Evolutionary conservation across 2,113 vertebrate species (phyloP).

Genomic region (Thymallus thymallus): DNA sequence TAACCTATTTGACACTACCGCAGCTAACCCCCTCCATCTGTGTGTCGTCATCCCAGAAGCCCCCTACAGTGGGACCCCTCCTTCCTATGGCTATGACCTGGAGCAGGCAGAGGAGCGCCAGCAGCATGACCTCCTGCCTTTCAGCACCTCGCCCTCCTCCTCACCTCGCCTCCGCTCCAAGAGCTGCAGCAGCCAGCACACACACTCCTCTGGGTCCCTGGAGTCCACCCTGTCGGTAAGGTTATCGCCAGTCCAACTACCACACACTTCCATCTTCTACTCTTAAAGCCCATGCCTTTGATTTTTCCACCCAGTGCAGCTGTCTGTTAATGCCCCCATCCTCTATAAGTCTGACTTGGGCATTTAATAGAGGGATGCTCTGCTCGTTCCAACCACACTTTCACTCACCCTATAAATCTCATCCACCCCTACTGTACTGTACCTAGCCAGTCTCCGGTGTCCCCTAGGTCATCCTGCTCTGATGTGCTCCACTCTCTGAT

Average conservation of each 20-base stretch:
- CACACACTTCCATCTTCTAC: not conserved
- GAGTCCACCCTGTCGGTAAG: constrained; percentile 84
- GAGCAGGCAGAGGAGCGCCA: constrained; percentile 81
- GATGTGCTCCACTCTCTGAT: constrained; percentile 49
- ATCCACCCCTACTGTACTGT: constrained; percentile 14
- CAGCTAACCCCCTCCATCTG: not conserved
- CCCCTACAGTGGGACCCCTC: constrained; percentile 74
- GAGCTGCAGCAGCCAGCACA: constrained; percentile 79
- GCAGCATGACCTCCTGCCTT: constrained; percentile 79
- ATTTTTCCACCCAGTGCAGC: not conserved
- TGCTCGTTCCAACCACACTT: not conserved
- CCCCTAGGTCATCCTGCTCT: constrained; percentile 26
- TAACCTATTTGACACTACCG: not conserved
- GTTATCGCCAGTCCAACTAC: constrained; percentile 1
- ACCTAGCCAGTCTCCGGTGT: constrained; percentile 40
- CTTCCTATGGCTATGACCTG: constrained; percentile 76
- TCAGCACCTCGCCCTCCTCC: constrained; percentile 82
- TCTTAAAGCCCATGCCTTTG: not conserved
- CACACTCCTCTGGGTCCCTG: constrained; percentile 77
- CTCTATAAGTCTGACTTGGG: not conserved
- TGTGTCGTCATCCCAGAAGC: constrained; percentile 70
- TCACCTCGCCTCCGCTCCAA: constrained; percentile 85
- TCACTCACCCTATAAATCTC: constrained; percentile 7
- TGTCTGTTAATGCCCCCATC: not conserved
- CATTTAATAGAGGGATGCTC: not conserved